Conservation (phyloP, 2,113 vertebrate species). For the Paramisgurnus dabryanus region DNA sequence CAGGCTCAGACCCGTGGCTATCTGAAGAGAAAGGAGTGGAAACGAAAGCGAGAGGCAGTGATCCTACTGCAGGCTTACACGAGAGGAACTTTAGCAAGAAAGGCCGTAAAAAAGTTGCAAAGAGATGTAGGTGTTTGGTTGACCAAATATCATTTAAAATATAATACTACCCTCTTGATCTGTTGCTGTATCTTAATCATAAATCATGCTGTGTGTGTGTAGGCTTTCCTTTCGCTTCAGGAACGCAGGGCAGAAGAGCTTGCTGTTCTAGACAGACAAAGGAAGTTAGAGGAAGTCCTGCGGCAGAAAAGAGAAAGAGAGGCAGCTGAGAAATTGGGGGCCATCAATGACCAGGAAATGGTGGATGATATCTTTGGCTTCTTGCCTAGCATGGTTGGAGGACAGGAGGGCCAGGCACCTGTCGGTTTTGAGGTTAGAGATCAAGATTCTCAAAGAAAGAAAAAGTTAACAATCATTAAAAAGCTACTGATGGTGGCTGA, state of each 20-base stretch:
- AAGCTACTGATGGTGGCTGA: neutral
- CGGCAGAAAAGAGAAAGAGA: constrained; percentile 67
- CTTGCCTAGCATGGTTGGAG: constrained; percentile 80
- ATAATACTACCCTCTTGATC: neutral
- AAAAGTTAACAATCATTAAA: neutral
- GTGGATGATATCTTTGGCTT: constrained; percentile 93
- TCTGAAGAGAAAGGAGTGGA: constrained; percentile 75
- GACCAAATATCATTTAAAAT: neutral
- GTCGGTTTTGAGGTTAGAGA: constrained; percentile 78
- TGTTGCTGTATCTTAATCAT: neutral
- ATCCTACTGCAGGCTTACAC: constrained; percentile 83
- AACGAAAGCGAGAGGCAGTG: constrained; percentile 74
- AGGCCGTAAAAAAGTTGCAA: constrained; percentile 66
- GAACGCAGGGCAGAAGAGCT: constrained; percentile 64
- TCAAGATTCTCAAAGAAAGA: neutral
- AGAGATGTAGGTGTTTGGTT: constrained; percentile 66
- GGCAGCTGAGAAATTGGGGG: constrained; percentile 51
- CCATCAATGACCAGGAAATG: constrained; percentile 82
- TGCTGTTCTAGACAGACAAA: constrained; percentile 61
- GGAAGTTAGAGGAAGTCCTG: constrained; percentile 58
- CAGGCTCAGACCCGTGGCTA: constrained; percentile 81
- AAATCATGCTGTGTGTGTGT: constrained; percentile 43
- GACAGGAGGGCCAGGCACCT: constrained; percentile 82
- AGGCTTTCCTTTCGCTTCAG: constrained; percentile 72
- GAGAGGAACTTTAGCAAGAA: constrained; percentile 81